Conservation (phyloP, 2,888 invertebrate species). For the Microchrysa polita region DNA sequence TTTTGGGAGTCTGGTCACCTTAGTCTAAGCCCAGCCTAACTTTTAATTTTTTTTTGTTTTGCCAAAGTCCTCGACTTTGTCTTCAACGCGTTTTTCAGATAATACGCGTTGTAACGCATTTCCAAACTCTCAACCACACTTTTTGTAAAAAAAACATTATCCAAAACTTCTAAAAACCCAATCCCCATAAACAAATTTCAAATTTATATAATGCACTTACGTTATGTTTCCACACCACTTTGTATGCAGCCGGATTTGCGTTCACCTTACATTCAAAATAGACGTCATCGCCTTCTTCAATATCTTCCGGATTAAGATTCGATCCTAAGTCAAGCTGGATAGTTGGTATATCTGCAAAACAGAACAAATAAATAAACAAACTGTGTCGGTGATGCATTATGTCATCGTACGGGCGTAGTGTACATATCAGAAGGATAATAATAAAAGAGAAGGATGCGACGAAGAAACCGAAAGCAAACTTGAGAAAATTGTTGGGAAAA, state of each 20-base stretch:
- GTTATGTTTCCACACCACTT: constrained; percentile 83
- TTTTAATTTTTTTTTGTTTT: too few relatives aligned
- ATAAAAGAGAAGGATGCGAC: neutral
- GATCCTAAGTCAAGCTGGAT: constrained; percentile 76
- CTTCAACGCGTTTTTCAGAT: neutral
- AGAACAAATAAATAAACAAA: constrained; percentile 38
- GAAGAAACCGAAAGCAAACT: too few relatives aligned
- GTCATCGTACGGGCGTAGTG: neutral
- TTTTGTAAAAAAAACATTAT: too few relatives aligned
- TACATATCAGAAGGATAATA: neutral
- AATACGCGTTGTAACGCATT: too few relatives aligned
- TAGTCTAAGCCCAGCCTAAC: too few relatives aligned
- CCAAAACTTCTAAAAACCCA: too few relatives aligned
- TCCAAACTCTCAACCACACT: too few relatives aligned
- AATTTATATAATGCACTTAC: constrained; percentile 73
- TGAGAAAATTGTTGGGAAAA: too few relatives aligned
- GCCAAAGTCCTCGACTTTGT: too few relatives aligned
- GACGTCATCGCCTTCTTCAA: constrained; percentile 83
- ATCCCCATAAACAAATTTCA: neutral
- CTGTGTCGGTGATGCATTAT: constrained; percentile 12
- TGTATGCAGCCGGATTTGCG: constrained; percentile 81
- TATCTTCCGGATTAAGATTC: constrained; percentile 80
- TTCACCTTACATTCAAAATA: constrained; percentile 83
- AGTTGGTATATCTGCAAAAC: constrained; percentile 73
- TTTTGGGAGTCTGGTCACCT: too few relatives aligned